Percentiles rank a stretch among this genome's conserved stretches.
Conservation (phyloP, 2,113 vertebrate genomes). For the Nycticorax nycticorax region DNA sequence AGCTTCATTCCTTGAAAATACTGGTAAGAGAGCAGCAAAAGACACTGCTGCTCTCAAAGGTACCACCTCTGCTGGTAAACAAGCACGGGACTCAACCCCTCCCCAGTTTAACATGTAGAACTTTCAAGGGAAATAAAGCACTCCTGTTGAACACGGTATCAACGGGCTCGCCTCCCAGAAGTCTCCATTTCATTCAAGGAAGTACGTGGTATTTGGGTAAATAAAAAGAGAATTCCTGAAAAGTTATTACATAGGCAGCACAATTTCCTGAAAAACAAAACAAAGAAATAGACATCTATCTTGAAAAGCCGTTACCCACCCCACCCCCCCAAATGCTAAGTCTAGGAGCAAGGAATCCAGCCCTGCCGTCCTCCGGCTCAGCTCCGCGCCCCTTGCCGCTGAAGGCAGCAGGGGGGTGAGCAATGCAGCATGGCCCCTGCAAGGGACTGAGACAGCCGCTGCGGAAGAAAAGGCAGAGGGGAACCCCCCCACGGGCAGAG, state of each 20-base stretch:
- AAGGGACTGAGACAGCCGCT: neutral
- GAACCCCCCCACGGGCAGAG: neutral
- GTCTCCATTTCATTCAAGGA: neutral
- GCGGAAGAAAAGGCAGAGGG: neutral
- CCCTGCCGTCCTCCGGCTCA: neutral
- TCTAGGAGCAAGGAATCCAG: neutral
- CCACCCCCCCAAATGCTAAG: neutral
- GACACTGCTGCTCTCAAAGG: neutral
- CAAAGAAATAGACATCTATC: neutral
- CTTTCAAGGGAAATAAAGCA: neutral
- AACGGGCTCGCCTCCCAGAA: rapidly evolving
- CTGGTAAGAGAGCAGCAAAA: neutral
- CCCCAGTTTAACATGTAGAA: neutral
- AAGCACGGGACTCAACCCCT: neutral
- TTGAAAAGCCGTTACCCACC: neutral
- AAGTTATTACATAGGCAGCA: neutral
- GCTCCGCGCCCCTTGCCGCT: rapidly evolving
- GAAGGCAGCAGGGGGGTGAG: neutral
- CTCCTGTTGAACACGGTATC: rapidly evolving
- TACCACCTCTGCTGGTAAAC: neutral
- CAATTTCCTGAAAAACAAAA: conserved; percentile 4
- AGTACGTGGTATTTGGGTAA: neutral
- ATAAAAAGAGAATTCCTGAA: conserved; percentile 16
- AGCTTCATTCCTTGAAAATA: neutral
- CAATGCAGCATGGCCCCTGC: neutral